These are phyloP conservation scores for Philopotamus ludificatus DNA, from an alignment of 1,140 invertebrate species.

Conservation along the genomic window DNA sequence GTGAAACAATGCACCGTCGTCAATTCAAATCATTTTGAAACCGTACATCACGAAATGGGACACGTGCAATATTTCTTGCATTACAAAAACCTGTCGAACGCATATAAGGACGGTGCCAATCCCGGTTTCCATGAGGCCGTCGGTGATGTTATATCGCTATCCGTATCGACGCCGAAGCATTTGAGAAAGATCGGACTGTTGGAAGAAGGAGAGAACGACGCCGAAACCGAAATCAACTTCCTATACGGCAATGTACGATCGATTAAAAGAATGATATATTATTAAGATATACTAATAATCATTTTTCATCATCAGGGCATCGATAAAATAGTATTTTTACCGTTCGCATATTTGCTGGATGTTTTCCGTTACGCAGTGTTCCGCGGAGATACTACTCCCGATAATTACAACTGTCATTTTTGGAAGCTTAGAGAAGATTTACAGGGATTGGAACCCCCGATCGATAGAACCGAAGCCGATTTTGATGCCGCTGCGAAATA, in stretches of 20 bases:
- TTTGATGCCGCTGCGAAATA: conserved; percentile 87
- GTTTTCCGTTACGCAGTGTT: conserved; percentile 89
- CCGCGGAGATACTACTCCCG: conserved; percentile 65
- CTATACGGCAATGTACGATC: conserved; percentile 63
- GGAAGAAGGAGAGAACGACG: conserved; percentile 61
- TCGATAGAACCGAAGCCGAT: conserved; percentile 71
- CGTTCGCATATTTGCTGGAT: conserved; percentile 85
- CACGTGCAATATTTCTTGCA: conserved; percentile 75
- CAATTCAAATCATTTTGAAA: conserved; percentile 55
- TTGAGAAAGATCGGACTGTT: conserved; percentile 73
- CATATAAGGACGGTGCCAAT: conserved; percentile 71
- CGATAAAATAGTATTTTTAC: conserved; percentile 84
- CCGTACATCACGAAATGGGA: conserved; percentile 75
- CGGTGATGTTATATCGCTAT: conserved; percentile 85
- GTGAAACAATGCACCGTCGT: conserved; percentile 55
- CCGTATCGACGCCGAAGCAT: conserved; percentile 77
- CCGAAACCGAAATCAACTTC: conserved; percentile 76
- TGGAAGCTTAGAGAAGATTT: conserved; percentile 70
- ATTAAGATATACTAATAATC: too few relatives aligned
- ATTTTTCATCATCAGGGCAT: conserved; percentile 64
- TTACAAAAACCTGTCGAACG: conserved; percentile 67
- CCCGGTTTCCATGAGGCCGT: conserved; percentile 89
- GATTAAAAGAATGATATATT: too few relatives aligned
- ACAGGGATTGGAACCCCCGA: conserved; percentile 79
- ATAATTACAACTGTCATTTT: conserved; percentile 77